Evolutionary conservation across 2,797 vertebrate species (phyloP).

Genomic region (Lagodon rhomboides): DNA sequence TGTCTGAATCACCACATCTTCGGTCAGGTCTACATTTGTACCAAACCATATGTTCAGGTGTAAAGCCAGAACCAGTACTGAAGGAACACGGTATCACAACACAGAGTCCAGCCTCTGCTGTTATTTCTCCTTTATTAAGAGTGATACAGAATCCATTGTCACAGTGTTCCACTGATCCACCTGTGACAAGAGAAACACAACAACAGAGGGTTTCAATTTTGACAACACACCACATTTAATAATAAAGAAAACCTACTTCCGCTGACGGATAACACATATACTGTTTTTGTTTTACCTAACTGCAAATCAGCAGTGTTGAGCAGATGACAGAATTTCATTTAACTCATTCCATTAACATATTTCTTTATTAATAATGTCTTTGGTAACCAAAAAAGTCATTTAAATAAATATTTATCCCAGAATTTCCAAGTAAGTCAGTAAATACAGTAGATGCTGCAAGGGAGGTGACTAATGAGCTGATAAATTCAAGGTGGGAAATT

Average conservation of each 20-base stretch:
- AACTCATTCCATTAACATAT: too few species aligned
- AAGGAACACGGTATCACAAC: conserved; percentile 54
- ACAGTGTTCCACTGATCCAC: too few species aligned
- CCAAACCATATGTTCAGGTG: conserved; percentile 23
- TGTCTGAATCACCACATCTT: fast-evolving
- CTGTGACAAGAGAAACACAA: background rate
- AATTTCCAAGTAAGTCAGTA: background rate
- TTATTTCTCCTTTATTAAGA: background rate
- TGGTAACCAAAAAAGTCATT: fast-evolving
- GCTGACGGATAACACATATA: too few species aligned
- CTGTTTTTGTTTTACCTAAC: too few species aligned
- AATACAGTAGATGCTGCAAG: background rate
- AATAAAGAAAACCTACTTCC: too few species aligned
- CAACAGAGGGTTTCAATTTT: background rate
- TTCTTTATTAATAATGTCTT: background rate
- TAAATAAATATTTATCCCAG: background rate
- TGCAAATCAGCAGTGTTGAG: background rate
- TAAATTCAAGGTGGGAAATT: background rate
- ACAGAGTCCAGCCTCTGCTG: conserved; percentile 47
- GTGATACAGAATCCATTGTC: too few species aligned
- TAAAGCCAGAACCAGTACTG: fast-evolving
- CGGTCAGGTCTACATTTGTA: conserved; percentile 2
- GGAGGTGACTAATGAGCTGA: background rate
- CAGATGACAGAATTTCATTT: background rate
- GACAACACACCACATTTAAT: background rate